These are phyloP conservation scores for Orthochromis malagaraziensis DNA, from an alignment of 2,113 vertebrate genomes.

Conservation along the genomic window DNA sequence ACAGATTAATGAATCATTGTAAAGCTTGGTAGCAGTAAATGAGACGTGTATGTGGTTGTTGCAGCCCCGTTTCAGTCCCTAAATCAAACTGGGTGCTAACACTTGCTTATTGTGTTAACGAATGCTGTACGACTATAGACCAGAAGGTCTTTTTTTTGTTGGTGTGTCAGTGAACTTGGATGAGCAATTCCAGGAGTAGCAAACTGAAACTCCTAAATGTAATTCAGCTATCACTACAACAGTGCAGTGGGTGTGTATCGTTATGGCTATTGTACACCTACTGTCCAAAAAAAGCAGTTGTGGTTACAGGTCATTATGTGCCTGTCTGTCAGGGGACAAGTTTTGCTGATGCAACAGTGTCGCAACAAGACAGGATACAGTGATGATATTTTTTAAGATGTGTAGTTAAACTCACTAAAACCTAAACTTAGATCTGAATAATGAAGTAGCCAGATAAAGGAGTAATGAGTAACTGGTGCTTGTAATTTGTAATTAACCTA, in stretches of 20 bases:
- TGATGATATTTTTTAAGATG: neutral
- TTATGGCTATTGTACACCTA: neutral
- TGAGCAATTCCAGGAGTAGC: neutral
- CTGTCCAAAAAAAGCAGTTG: neutral
- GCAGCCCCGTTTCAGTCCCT: neutral
- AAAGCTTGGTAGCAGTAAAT: neutral
- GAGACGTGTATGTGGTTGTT: neutral
- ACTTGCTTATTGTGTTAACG: neutral
- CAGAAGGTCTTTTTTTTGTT: neutral
- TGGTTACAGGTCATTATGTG: neutral
- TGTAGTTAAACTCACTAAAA: neutral
- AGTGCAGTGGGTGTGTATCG: neutral
- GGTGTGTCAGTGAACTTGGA: neutral
- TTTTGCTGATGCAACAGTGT: neutral
- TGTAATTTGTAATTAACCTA: accelerated
- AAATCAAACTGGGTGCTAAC: neutral
- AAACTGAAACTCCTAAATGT: neutral
- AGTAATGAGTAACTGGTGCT: neutral
- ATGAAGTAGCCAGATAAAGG: neutral
- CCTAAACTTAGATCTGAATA: neutral
- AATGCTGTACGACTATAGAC: neutral
- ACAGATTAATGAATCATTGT: neutral
- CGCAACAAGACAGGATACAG: neutral
- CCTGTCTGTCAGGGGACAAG: neutral
- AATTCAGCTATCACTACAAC: neutral